These are phyloP conservation scores for Ridgeia piscesae DNA, from an alignment of 1,140 invertebrate species.

Conservation along the genomic window DNA sequence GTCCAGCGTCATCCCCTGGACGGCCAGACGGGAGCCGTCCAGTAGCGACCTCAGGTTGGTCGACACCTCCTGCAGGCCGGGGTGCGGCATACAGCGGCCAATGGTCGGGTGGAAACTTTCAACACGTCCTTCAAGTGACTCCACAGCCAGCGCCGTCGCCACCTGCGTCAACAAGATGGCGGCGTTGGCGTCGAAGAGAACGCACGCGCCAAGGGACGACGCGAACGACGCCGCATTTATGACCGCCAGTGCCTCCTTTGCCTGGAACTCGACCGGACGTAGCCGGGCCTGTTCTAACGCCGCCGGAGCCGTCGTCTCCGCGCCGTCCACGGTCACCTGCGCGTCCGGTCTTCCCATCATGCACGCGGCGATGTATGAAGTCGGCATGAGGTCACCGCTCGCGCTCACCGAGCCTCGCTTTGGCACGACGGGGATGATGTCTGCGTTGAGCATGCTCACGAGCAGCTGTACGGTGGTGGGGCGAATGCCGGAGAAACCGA, in stretches of 20 bases:
- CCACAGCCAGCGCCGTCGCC: constrained; percentile 27
- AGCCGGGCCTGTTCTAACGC: constrained; percentile 18
- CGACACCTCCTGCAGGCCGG: constrained; percentile 21
- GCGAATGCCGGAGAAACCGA: constrained; percentile 26
- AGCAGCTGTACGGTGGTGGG: constrained; percentile 24
- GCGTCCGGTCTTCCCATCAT: constrained; percentile 26
- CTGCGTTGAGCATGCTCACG: constrained; percentile 21
- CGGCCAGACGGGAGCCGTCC: constrained; percentile 18
- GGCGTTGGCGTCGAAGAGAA: constrained; percentile 23
- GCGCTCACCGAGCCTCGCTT: constrained; percentile 27
- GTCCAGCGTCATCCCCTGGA: neutral
- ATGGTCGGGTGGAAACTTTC: constrained; percentile 30
- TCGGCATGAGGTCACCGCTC: constrained; percentile 28
- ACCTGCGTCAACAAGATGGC: constrained; percentile 23
- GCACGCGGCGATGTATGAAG: constrained; percentile 29
- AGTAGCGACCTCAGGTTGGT: constrained; percentile 14
- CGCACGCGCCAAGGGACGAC: constrained; percentile 20
- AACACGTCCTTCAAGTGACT: constrained; percentile 22
- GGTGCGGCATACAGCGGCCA: constrained; percentile 20
- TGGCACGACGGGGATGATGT: constrained; percentile 28
- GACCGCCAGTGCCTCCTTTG: constrained; percentile 28
- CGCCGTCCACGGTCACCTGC: constrained; percentile 15
- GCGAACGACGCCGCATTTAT: constrained; percentile 28
- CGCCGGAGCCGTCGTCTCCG: neutral
- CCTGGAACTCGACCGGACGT: constrained; percentile 18